phyloP scores from a whole-genome alignment of 2,888 invertebrate genomes.

The Diarsia brunnea region DNA sequence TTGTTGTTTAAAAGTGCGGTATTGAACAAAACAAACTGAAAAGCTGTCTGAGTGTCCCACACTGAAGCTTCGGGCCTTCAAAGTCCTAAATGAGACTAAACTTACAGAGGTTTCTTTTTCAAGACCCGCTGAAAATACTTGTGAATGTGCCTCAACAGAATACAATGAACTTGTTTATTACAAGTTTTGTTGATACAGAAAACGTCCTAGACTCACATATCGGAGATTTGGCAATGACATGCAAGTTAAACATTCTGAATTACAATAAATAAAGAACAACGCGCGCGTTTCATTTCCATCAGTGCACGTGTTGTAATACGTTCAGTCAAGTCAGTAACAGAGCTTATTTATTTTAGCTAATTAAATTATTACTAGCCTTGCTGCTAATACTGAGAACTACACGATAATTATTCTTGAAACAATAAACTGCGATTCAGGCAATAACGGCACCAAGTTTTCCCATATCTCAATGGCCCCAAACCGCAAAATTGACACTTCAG shows the following conservation, averaged over 20 bases:
- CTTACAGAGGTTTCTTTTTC: neutral
- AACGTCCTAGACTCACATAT: conserved; percentile 33
- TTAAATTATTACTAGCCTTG: conserved; percentile 55
- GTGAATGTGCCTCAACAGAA: no score
- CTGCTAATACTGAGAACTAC: conserved; percentile 20
- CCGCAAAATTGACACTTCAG: neutral
- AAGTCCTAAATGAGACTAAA: neutral
- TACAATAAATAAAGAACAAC: conserved; percentile 55
- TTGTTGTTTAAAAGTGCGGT: conserved; percentile 5
- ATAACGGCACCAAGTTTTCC: neutral
- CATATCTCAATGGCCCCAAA: neutral
- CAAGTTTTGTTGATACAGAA: neutral
- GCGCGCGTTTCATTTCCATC: conserved; percentile 49
- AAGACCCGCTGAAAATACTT: no score
- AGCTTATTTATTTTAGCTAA: conserved; percentile 53
- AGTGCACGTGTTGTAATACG: conserved; percentile 36
- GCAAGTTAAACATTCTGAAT: conserved; percentile 52
- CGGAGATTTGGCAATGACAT: conserved; percentile 58
- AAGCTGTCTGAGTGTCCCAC: neutral
- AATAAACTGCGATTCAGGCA: conserved; percentile 14
- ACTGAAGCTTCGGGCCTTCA: neutral
- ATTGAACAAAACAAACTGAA: conserved; percentile 6
- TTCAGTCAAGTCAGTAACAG: no score
- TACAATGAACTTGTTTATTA: neutral
- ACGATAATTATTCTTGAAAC: conserved; percentile 22